A percentile compares a stretch with the other conserved stretches of the same genome.
phyloP scores from a whole-genome alignment of 2,113 vertebrate genomes.

The Pao palembangensis region DNA sequence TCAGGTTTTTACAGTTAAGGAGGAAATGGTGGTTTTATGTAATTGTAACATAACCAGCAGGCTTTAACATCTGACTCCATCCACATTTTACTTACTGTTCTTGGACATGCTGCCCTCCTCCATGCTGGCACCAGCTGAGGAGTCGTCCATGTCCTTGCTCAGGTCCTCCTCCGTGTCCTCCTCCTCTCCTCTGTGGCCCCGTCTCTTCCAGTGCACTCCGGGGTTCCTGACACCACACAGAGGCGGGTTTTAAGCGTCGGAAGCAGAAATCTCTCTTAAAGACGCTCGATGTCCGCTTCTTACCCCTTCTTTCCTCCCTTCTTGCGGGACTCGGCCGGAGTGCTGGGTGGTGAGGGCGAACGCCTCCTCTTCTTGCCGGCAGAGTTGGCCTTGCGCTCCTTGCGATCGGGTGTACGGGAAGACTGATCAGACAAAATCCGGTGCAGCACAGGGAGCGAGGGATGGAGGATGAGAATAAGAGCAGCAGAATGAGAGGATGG shows the following conservation, averaged over 20 bases:
- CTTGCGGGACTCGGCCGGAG: conserved; percentile 87
- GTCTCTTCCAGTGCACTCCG: conserved; percentile 84
- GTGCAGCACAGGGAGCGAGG: conserved; percentile 60
- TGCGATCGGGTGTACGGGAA: conserved; percentile 91
- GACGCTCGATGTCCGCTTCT: conserved; percentile 27
- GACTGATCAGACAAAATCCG: conserved; percentile 84
- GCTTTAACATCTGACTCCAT: neutral
- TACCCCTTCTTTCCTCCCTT: conserved; percentile 95
- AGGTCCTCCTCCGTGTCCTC: conserved; percentile 95
- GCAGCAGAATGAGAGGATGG: conserved; percentile 79
- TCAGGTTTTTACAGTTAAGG: no score
- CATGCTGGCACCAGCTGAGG: conserved; percentile 90
- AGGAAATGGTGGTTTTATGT: no score
- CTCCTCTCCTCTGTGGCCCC: conserved; percentile 88
- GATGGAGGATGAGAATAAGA: conserved; percentile 80
- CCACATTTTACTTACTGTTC: conserved; percentile 75
- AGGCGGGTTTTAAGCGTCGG: neutral
- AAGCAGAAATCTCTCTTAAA: no score
- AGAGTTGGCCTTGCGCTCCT: conserved; percentile 90
- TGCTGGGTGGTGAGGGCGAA: conserved; percentile 90
- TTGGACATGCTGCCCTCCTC: conserved; percentile 93
- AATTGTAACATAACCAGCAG: no score
- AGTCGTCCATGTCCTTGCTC: conserved; percentile 96
- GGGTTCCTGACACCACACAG: conserved; percentile 75
- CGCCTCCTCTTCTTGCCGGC: conserved; percentile 90